phyloP scores from a whole-genome alignment of 2,888 invertebrate species.

The Tipula helvola region DNA sequence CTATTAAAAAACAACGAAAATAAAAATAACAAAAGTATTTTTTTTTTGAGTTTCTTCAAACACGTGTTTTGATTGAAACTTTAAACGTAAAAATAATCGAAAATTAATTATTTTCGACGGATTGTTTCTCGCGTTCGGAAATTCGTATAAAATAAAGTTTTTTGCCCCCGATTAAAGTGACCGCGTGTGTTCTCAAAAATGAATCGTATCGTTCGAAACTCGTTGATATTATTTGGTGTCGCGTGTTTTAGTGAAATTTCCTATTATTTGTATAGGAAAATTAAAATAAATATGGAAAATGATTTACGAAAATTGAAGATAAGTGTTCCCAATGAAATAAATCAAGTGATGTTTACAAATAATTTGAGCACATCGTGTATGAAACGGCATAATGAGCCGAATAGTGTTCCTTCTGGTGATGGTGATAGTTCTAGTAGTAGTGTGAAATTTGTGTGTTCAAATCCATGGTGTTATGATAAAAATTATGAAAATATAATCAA shows the following conservation, averaged over 20 bases:
- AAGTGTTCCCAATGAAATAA: not conserved
- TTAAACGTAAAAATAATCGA: not conserved
- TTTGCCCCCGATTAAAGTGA: not conserved
- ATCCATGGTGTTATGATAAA: not conserved
- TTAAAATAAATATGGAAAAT: not conserved
- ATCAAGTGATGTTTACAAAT: slow-evolving; percentile 7
- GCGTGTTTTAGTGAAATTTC: slow-evolving; percentile 5
- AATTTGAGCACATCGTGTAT: not conserved
- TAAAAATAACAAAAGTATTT: not conserved
- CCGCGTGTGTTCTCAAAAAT: not conserved
- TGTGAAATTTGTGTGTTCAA: not conserved
- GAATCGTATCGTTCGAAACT: not conserved
- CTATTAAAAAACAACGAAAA: not conserved
- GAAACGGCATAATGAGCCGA: not conserved
- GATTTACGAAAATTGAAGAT: not conserved
- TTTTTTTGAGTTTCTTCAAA: not conserved
- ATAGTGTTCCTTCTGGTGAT: not conserved
- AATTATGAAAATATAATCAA: not conserved
- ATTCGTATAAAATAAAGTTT: not conserved
- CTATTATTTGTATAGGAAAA: not conserved
- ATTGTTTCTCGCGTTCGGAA: not conserved
- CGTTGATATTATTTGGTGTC: not conserved
- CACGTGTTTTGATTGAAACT: not conserved
- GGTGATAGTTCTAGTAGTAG: not conserved
- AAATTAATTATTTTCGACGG: not conserved